These are phyloP conservation scores for Macrosoma leucophasiata DNA, from an alignment of 2,888 invertebrate species.

Conservation along the genomic window DNA sequence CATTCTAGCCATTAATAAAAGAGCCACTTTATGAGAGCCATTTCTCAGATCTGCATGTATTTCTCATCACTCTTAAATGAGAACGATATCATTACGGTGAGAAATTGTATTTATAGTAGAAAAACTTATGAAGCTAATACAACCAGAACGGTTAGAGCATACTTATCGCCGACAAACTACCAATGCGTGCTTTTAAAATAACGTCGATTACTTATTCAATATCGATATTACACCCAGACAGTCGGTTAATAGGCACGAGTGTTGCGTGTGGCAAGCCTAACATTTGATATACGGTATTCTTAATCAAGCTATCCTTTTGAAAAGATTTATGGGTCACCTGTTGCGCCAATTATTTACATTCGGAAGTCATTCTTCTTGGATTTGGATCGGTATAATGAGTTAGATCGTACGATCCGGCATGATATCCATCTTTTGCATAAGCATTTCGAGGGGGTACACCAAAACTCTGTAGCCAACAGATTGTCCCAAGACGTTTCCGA, in stretches of 20 bases:
- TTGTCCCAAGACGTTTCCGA: conserved; percentile 17
- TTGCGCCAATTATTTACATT: conserved; percentile 69
- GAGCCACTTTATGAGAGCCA: too few species aligned
- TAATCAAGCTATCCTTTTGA: conserved; percentile 62
- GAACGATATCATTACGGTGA: too few species aligned
- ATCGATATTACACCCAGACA: conserved; percentile 34
- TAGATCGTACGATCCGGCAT: conserved; percentile 25
- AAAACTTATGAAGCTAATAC: too few species aligned
- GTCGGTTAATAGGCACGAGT: conserved; percentile 40
- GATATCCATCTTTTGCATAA: conserved; percentile 25
- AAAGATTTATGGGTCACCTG: conserved; percentile 67
- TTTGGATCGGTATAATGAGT: conserved; percentile 31
- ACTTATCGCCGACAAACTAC: too few species aligned
- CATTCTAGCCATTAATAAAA: too few species aligned
- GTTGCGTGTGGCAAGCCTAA: conserved; percentile 51
- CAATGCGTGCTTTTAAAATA: too few species aligned
- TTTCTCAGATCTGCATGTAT: too few species aligned
- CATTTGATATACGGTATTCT: conserved; percentile 60
- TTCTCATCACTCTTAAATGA: too few species aligned
- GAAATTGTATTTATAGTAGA: too few species aligned
- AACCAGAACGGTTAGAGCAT: too few species aligned
- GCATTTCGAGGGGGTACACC: conserved; percentile 15
- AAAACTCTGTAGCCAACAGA: conserved; percentile 9
- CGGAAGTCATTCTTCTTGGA: conserved; percentile 51
- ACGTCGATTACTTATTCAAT: too few species aligned